A percentile compares a stretch with the other conserved stretches of the same genome.
These are phyloP conservation scores for Oryctolagus cuniculus DNA, from an alignment of 2,113 vertebrate species.

Conservation along the genomic window mOryCun1.1 NC_091438.1:33110001-33110500, in stretches of 20 bases:
- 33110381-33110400: slow-evolving; percentile 64
- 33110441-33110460: slow-evolving; percentile 71
- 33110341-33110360: slow-evolving; percentile 58
- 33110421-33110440: slow-evolving; percentile 76
- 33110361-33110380: slow-evolving; percentile 60
- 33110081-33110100: not conserved
- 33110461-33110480: slow-evolving; percentile 78
- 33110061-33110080: not conserved
- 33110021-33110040: not conserved
- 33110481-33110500: slow-evolving; percentile 16
- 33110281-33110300: slow-evolving; percentile 40
- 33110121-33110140: fast-evolving
- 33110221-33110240: not conserved
- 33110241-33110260: slow-evolving; percentile 42
- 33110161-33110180: not conserved
- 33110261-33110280: slow-evolving; percentile 61
- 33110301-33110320: slow-evolving; percentile 72
- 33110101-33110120: not conserved
- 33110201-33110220: not conserved
- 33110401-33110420: slow-evolving; percentile 76
- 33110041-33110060: not conserved
- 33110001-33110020: not conserved
- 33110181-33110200: not conserved
- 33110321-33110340: slow-evolving; percentile 74
- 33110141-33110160: not conserved